Percentiles rank a stretch among this genome's conserved stretches.
These are phyloP conservation scores for Pachycephus smyrnensis DNA, from an alignment of 2,888 invertebrate species.

Conservation along the genomic window DNA sequence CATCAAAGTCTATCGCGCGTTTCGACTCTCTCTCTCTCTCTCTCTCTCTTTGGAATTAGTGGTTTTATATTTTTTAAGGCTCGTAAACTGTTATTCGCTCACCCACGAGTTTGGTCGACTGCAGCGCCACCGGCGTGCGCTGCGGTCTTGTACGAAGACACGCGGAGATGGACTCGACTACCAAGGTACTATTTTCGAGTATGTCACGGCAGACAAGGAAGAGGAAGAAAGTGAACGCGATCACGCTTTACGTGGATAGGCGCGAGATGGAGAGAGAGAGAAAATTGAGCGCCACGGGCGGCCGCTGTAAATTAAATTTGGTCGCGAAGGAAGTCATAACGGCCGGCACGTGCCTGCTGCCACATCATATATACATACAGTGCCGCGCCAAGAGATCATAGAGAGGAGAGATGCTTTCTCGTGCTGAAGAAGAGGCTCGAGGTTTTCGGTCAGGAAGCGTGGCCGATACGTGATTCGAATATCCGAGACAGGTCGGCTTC, in stretches of 20 bases:
- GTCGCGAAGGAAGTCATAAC: constrained; percentile 53
- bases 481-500: neutral
- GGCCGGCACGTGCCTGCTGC: constrained; percentile 49
- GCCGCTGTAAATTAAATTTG: constrained; percentile 54
- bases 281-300: constrained; percentile 35
- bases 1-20: neutral
- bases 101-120: neutral
- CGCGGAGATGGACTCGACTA: neutral
- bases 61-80: neutral
- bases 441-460: constrained; percentile 52
- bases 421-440: neutral
- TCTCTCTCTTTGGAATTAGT: neutral
- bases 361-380: constrained; percentile 28
- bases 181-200: constrained; percentile 4
- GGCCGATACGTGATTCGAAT: constrained; percentile 56
- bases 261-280: constrained; percentile 1
- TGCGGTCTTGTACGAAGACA: neutral
- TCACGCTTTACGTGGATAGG: neutral
- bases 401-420: neutral
- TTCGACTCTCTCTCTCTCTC: neutral
- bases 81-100: constrained; percentile 4
- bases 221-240: neutral
- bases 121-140: neutral
- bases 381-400: neutral
- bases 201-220: neutral